These are phyloP conservation scores for Caenorhabditis panamensis DNA, from an alignment of 2,888 invertebrate species.

Conservation along the genomic window DNA sequence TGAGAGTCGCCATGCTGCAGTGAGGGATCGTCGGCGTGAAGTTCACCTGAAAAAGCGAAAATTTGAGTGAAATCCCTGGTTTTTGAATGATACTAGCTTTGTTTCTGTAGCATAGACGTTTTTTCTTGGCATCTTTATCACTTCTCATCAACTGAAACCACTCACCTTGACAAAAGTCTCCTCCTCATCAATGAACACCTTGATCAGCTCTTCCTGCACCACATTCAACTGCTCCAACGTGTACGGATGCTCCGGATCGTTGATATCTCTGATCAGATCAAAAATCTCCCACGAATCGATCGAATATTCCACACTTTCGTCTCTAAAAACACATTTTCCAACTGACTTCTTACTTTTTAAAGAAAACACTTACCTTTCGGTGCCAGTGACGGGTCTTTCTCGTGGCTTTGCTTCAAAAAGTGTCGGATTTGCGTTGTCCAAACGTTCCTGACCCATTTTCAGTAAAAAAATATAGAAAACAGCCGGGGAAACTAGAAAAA, in stretches of 20 bases:
- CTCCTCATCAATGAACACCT: conserved; percentile 67
- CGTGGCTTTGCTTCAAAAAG: conserved; percentile 62
- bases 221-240: conserved; percentile 95
- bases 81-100: neutral
- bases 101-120: conserved; percentile 1
- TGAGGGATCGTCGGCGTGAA: conserved; percentile 98
- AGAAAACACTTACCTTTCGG: conserved; percentile 40
- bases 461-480: neutral
- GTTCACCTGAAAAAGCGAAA: too few relatives aligned
- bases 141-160: neutral
- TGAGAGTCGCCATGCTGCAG: conserved; percentile 98
- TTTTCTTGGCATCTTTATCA: neutral
- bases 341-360: neutral
- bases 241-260: conserved; percentile 97
- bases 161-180: conserved; percentile 75
- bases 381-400: conserved; percentile 52
- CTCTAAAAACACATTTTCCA: conserved; percentile 42
- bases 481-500: conserved; percentile 18
- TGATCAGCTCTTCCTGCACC: conserved; percentile 86
- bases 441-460: conserved; percentile 59
- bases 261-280: conserved; percentile 94
- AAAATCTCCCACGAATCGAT: conserved; percentile 81
- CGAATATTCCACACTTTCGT: conserved; percentile 71
- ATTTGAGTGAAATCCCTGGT: too few relatives aligned
- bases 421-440: conserved; percentile 71